Conservation (phyloP, 1,140 invertebrate species). For the Saccostrea echinata region DNA sequence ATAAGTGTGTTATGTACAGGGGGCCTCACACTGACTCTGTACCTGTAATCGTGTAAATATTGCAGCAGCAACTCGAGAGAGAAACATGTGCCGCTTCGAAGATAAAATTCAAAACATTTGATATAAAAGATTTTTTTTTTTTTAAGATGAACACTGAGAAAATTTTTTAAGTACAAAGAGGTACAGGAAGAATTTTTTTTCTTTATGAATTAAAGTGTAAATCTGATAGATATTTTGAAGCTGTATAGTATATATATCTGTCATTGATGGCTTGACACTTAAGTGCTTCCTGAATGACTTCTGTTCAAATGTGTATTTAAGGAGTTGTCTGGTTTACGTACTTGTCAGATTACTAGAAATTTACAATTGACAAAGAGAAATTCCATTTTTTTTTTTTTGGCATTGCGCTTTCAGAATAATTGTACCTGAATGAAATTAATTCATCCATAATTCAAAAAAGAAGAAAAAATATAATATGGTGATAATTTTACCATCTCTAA, state of each 20-base stretch:
- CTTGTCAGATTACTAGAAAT: neutral
- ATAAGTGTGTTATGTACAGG: neutral
- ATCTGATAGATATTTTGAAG: neutral
- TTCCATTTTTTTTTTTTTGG: neutral
- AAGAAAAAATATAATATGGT: no score
- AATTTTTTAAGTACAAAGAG: neutral
- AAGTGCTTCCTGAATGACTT: neutral
- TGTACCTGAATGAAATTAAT: no score
- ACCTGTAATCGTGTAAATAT: neutral
- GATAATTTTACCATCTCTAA: neutral
- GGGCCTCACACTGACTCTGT: neutral
- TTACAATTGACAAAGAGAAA: neutral
- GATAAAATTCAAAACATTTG: constrained; percentile 24
- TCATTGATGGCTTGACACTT: neutral
- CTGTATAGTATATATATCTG: neutral
- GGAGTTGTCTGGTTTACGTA: neutral
- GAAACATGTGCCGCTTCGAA: neutral
- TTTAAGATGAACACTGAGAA: neutral
- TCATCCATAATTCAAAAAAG: no score
- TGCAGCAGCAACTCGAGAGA: neutral
- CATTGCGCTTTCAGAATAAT: no score
- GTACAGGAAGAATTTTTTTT: neutral
- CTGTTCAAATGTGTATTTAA: neutral
- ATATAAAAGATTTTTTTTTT: neutral
- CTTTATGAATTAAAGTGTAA: neutral